Conservation (phyloP, 2,888 invertebrate genomes). For the Plagodis pulveraria region DNA sequence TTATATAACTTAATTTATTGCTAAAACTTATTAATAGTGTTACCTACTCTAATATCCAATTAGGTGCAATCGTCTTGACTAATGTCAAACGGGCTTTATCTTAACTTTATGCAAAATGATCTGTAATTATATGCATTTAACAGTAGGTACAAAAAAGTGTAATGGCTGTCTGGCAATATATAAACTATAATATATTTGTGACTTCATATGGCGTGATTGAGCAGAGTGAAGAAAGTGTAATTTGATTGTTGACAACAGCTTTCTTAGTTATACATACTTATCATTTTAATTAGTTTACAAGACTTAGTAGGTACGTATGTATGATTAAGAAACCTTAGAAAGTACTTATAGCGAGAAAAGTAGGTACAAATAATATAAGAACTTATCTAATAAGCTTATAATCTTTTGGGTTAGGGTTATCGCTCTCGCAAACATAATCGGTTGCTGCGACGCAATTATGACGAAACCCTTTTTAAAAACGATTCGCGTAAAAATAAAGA, state of each 20-base stretch:
- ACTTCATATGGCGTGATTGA: neutral
- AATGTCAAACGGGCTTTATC: conserved; percentile 8
- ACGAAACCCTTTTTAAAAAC: conserved; percentile 84
- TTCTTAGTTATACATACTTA: too few species aligned
- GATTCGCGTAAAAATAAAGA: conserved; percentile 83
- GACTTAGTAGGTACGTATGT: too few species aligned
- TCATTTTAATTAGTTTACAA: too few species aligned
- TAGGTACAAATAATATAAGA: neutral
- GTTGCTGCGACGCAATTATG: conserved; percentile 80
- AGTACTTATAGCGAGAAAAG: neutral
- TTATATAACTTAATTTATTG: neutral
- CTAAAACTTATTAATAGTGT: conserved; percentile 5
- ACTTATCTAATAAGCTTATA: conserved; percentile 11
- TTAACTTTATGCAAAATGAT: conserved; percentile 19
- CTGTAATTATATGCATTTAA: conserved; percentile 15
- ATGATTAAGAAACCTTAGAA: too few species aligned
- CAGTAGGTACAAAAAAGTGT: conserved; percentile 10
- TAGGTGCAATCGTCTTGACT: conserved; percentile 11
- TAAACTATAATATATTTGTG: conserved; percentile 4
- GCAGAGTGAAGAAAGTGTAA: neutral
- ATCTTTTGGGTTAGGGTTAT: conserved; percentile 55
- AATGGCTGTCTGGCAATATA: conserved; percentile 3
- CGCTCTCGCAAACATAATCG: conserved; percentile 75
- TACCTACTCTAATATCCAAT: conserved; percentile 10
- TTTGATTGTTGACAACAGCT: neutral